Evolutionary conservation across 1,140 invertebrate genomes (phyloP), one percentile per base, ranked within the genome.

Genomic region (Maniola jurtina): DNA sequence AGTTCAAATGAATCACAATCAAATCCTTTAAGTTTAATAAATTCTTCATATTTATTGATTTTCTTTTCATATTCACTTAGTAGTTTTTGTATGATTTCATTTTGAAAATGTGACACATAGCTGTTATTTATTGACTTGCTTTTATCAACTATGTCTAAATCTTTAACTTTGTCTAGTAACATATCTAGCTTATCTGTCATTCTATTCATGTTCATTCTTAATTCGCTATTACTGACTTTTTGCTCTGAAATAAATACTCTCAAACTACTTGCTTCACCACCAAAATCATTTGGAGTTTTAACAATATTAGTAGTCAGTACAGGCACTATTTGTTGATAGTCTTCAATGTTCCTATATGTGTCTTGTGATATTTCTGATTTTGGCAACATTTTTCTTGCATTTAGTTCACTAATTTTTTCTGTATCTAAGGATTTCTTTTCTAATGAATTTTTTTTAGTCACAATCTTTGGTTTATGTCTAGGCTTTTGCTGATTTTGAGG

Each of bases 61-160:
- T 84, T 88, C 58, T 72, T 79, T 77, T 88, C 85, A 85, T 89
- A 88, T 71, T 88, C 85, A 64, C 55, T 61, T 45, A 89, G 64
- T 50, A 88, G 69, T 66, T 88, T 89, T 62, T 81, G 73, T 13
- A 80, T 66, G 47, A 89, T 71, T 45, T 81, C 77, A 65, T 75
- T 79, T 72, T 82, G 75, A 64, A 80, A 73, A 54, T 71, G 76
- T 57, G 57, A 71, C 45, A 40, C 15, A 10, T 36, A 68, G 48
- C 50, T 61, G 5, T 42, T 45, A 16, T 47, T 47, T 60, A 14
- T 47, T 48, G 45, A 38, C 38, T 36, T 45, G 34, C 48, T 74
- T 64, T 42, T 77, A 50, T 68, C 63, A 55, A 61, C 40, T 55
- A 70, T 65, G 35, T 68, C 40, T 36, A 77, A 50, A 63, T 70